Percentiles rank a stretch among this genome's conserved stretches.
Conservation (phyloP, 2,888 invertebrate species). For the Dasysyrphus tricinctus region DNA sequence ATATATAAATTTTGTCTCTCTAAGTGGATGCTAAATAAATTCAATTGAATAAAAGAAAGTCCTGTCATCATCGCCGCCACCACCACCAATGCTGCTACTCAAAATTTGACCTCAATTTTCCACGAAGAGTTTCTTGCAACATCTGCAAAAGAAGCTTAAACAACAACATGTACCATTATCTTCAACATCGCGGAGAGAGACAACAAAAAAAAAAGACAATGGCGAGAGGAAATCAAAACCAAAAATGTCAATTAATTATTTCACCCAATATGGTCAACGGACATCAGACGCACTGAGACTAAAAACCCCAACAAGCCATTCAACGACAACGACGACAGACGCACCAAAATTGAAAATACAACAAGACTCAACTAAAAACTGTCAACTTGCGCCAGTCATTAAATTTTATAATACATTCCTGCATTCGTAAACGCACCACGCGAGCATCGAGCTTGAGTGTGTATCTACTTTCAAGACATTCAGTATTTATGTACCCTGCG, state of each 20-base stretch:
- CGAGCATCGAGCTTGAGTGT: conserved; percentile 30
- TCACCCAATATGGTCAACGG: conserved; percentile 66
- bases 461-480: conserved; percentile 61
- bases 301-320: conserved; percentile 1
- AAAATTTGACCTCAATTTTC: conserved; percentile 64
- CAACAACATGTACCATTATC: conserved; percentile 48
- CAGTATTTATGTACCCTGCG: conserved; percentile 57
- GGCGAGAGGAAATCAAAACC: conserved; percentile 66
- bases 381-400: conserved; percentile 74
- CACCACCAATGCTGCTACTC: neutral
- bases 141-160: conserved; percentile 37
- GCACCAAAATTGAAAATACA: conserved; percentile 24
- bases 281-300: conserved; percentile 38
- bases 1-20: conserved; percentile 26
- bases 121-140: conserved; percentile 34
- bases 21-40: conserved; percentile 39
- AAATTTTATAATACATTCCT: conserved; percentile 71
- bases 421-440: conserved; percentile 62
- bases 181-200: conserved; percentile 6
- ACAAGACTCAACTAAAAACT: conserved; percentile 63
- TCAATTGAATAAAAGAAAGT: conserved; percentile 60
- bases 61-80: conserved; percentile 46
- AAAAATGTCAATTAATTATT: conserved; percentile 74
- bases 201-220: conserved; percentile 38
- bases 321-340: conserved; percentile 6